A percentile compares a stretch with the other conserved stretches of the same genome.
Conservation (phyloP, 2,113 vertebrate genomes). For the Diphyllodes magnificus region DNA sequence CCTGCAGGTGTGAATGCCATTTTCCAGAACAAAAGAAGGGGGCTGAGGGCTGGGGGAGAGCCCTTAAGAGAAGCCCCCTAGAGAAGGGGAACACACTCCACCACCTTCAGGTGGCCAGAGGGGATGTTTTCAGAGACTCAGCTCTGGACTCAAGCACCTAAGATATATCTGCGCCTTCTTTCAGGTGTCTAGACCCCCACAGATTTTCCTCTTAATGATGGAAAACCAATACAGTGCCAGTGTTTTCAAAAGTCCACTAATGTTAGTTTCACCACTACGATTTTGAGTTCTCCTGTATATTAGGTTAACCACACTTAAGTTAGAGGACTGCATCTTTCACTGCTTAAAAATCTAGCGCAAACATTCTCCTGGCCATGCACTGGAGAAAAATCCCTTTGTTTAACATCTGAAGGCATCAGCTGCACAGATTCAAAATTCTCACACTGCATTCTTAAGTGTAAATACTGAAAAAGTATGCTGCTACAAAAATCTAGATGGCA, state of each 20-base stretch:
- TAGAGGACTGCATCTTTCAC: neutral
- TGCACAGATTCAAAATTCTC: neutral
- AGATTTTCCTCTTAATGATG: neutral
- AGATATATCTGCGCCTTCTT: neutral
- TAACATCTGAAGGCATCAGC: neutral
- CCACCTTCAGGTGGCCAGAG: neutral
- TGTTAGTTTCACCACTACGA: neutral
- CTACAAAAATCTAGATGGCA: neutral
- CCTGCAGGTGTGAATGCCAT: neutral
- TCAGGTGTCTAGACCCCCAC: neutral
- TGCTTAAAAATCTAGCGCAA: slow-evolving; percentile 4
- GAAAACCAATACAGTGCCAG: neutral
- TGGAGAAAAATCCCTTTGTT: neutral
- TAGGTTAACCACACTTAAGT: neutral
- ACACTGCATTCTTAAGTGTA: neutral
- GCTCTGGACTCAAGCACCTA: neutral
- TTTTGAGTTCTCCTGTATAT: neutral
- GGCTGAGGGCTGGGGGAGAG: neutral
- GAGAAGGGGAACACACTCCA: neutral
- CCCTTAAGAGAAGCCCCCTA: neutral
- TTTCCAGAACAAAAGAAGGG: neutral
- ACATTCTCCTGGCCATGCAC: neutral
- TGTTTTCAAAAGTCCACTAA: neutral
- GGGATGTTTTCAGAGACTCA: neutral
- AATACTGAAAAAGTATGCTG: neutral